Evolutionary conservation across 2,888 invertebrate genomes (phyloP), one percentile per base, ranked within the genome.

Genomic region (Brachynemurus nebulosus): DNA sequence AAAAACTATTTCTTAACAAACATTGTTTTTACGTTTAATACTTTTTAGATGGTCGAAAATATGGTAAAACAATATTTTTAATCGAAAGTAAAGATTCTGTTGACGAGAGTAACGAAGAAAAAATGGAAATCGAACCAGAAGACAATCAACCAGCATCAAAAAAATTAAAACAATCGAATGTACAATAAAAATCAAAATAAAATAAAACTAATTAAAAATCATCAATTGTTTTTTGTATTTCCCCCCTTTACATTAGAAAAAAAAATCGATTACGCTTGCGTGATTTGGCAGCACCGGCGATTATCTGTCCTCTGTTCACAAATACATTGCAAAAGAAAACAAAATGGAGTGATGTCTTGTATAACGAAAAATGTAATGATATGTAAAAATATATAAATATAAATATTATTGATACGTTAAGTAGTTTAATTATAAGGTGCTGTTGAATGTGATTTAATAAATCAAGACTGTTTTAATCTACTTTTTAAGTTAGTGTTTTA

Each of bases 31-130:
- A 39, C 41, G 9, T 12, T 40, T 21, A 34, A 33, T 46, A 48
- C 35, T 42, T 57, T 57, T 44, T 50, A 69, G 70, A 68, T 52
- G 67, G 68, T 0, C 60, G 72, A 19, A 61, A 67, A 21, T 54
- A 67, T 47, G 71, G 72, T 6, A 73, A 72, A 60, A 62, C 69
- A 7, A 60, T 71, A 8, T 67, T 71, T 64, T 63, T 69, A 51
- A 64, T 67, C 0, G 67, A 67, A 51, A 45, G 38, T 36, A 48
- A 52, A 20, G 52, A 54, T 18, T 44, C 46, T 38, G 52, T 54
- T 23, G 25, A 39, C 36, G 53, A 54, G 36, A 50, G 50, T 42
- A 54, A 56, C 27, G 55, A 55, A 45, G 57, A 59, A 50, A 58
- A 59, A 46, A 55, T 56, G 54, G 61, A 63, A 47, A 47, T 50